Evolutionary conservation across 1,140 invertebrate species (phyloP).

Genomic region (Drosophila quadrilineata): DNA sequence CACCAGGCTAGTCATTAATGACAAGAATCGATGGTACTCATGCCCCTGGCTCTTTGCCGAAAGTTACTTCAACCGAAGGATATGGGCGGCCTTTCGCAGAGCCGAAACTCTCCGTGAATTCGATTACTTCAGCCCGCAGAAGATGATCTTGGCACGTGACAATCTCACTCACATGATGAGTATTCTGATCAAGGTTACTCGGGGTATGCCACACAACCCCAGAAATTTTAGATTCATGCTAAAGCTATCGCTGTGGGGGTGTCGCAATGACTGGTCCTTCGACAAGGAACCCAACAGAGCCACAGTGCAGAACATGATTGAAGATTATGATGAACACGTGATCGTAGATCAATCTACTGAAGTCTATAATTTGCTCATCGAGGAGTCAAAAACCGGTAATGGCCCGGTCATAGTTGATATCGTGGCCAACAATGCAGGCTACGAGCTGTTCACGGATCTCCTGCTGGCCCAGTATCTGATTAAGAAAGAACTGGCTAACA

Average conservation of each 20-base stretch:
- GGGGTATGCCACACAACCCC: conserved; percentile 35
- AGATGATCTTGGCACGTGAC: conserved; percentile 84
- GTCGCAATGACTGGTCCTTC: conserved; percentile 95
- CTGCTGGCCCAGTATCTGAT: conserved; percentile 91
- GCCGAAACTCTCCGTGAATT: conserved; percentile 86
- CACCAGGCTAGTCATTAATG: conserved; percentile 38
- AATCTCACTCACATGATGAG: conserved; percentile 83
- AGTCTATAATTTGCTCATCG: conserved; percentile 30
- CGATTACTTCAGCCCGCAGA: conserved; percentile 91
- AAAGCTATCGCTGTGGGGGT: conserved; percentile 87
- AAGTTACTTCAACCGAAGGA: conserved; percentile 94
- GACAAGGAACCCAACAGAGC: conserved; percentile 87
- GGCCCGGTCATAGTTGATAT: conserved; percentile 85
- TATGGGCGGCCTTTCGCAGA: conserved; percentile 88
- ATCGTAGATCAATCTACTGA: conserved; percentile 44
- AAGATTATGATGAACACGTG: conserved; percentile 9
- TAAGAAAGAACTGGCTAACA: conserved; percentile 84
- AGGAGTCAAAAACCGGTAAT: not conserved
- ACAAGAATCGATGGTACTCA: conserved; percentile 89
- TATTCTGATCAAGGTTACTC: conserved; percentile 79
- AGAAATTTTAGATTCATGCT: conserved; percentile 83
- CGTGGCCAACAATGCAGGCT: conserved; percentile 96
- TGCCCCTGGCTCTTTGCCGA: conserved; percentile 94
- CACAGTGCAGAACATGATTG: not conserved
- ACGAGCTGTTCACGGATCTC: conserved; percentile 95